Conservation (phyloP, 2,888 invertebrate genomes). For the Clanis bilineata region DNA sequence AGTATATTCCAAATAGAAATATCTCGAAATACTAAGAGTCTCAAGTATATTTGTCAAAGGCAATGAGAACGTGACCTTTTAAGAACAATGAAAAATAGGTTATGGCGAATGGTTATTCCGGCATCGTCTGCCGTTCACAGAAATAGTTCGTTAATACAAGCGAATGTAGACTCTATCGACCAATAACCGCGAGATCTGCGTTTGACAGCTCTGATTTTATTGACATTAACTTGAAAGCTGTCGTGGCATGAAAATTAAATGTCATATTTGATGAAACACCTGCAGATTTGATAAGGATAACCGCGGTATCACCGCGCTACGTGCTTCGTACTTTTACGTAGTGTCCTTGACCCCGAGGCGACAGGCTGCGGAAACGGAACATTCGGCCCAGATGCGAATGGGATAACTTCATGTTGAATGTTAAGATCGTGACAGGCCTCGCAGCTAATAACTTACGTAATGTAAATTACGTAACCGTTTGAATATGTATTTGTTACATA, state of each 20-base stretch:
- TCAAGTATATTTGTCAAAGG: slow-evolving; percentile 12
- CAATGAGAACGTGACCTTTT: slow-evolving; percentile 44
- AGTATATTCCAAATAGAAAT: not conserved
- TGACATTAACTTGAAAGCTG: not conserved
- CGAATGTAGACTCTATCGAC: not conserved
- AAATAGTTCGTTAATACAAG: slow-evolving; percentile 15
- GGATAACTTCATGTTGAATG: slow-evolving; percentile 28
- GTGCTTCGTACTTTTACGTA: not conserved
- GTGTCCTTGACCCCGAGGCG: slow-evolving; percentile 16
- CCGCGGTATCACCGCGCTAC: not conserved
- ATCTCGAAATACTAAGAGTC: not conserved
- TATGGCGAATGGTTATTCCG: slow-evolving; percentile 18
- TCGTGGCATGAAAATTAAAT: not conserved
- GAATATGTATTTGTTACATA: not conserved
- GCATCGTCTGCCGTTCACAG: slow-evolving; percentile 23
- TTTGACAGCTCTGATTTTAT: not conserved
- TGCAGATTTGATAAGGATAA: not conserved
- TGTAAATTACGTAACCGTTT: not conserved
- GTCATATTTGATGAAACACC: not conserved
- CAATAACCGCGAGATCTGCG: not conserved
- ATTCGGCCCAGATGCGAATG: slow-evolving; percentile 8
- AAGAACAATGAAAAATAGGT: slow-evolving; percentile 36
- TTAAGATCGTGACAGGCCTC: slow-evolving; percentile 29
- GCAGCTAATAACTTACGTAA: slow-evolving; percentile 13
- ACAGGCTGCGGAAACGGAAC: slow-evolving; percentile 22